Conservation (phyloP, 2,113 vertebrate genomes). For the Nothoprocta perdicaria region DNA sequence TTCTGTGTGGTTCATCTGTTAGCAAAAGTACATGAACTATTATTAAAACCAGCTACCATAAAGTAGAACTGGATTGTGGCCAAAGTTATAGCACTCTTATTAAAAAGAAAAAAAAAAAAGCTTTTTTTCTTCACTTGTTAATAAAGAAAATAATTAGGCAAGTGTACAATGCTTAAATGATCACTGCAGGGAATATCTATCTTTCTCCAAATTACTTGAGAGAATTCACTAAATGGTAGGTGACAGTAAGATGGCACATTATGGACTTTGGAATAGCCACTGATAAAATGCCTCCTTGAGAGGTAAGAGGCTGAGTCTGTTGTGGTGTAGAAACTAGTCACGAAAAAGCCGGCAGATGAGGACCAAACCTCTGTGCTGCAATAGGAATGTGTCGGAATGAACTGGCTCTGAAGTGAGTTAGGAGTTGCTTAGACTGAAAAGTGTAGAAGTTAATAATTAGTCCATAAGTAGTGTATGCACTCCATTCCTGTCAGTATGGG, state of each 20-base stretch:
- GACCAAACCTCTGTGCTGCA: not conserved
- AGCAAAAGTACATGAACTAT: not conserved
- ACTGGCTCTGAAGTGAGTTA: not conserved
- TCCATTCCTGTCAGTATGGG: not conserved
- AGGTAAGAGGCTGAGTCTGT: not conserved
- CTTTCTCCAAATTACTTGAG: not conserved
- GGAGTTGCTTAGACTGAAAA: not conserved
- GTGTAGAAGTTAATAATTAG: not conserved
- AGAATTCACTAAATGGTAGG: not conserved
- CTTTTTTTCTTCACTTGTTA: slow-evolving; percentile 9
- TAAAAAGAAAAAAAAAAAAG: not conserved
- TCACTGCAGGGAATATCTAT: slow-evolving; percentile 21
- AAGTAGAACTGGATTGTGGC: not conserved
- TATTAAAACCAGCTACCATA: slow-evolving; percentile 10
- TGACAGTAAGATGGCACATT: fast-evolving
- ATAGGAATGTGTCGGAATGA: fast-evolving
- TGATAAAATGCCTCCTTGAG: not conserved
- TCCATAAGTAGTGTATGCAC: fast-evolving
- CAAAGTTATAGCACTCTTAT: slow-evolving; percentile 2
- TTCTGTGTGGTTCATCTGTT: not conserved
- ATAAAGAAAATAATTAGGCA: slow-evolving; percentile 46
- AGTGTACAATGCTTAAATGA: not conserved
- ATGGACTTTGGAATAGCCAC: not conserved
- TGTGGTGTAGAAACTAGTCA: slow-evolving; percentile 9
- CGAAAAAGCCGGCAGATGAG: not conserved